A percentile compares a stretch with the other conserved stretches of the same genome.
Evolutionary conservation across 2,888 invertebrate genomes (phyloP).

Genomic region (Imbricaverruca yamaguchii): DNA sequence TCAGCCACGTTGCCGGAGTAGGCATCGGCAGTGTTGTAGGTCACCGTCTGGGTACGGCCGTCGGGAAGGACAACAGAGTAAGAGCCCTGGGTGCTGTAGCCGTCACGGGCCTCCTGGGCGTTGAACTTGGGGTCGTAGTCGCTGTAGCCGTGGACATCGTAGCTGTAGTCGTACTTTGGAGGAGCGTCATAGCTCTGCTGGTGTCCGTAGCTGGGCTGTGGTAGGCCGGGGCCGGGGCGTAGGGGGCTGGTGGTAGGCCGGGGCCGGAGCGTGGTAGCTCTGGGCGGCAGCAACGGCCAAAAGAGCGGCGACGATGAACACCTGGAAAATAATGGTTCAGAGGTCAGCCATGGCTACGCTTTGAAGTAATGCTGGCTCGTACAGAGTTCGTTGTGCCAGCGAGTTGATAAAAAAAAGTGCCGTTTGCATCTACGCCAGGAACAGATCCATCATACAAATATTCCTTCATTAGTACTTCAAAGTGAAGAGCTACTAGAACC

Average conservation of each 20-base stretch:
- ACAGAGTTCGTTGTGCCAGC: too few species aligned
- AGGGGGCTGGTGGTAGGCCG: background rate
- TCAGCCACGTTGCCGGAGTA: conserved; percentile 29
- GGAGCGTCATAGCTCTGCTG: background rate
- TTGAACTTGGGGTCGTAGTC: conserved; percentile 26
- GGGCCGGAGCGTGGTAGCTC: background rate
- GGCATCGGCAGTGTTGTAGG: conserved; percentile 25
- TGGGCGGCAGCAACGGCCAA: background rate
- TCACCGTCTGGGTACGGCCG: conserved; percentile 31
- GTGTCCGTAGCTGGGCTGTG: too few species aligned
- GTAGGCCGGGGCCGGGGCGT: too few species aligned
- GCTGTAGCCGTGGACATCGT: conserved; percentile 28
- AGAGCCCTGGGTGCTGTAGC: conserved; percentile 28
- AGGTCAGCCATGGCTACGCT: too few species aligned
- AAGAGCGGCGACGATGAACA: background rate
- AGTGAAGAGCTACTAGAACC: too few species aligned
- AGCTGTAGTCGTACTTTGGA: conserved; percentile 26
- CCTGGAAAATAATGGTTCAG: background rate
- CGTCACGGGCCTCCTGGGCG: conserved; percentile 26
- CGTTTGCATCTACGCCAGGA: too few species aligned
- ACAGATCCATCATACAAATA: too few species aligned
- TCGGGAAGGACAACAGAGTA: conserved; percentile 32
- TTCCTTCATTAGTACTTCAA: too few species aligned
- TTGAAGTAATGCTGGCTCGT: too few species aligned
- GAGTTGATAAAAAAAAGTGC: too few species aligned